Percentiles rank a stretch among this genome's conserved stretches.
Conservation (phyloP, 2,888 invertebrate genomes). For the Calephelis perditalis region DNA sequence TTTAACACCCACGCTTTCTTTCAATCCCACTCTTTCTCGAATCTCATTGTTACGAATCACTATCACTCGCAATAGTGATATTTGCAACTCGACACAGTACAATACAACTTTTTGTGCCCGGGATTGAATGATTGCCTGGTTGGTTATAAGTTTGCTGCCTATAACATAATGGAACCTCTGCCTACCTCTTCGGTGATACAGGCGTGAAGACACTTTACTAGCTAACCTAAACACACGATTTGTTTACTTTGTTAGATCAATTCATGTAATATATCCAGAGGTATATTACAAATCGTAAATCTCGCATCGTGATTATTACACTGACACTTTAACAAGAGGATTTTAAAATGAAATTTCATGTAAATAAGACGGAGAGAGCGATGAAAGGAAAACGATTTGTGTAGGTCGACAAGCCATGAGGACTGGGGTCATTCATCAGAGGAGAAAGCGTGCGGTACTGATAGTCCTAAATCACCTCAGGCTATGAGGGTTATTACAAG, state of each 20-base stretch:
- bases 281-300: constrained; percentile 34
- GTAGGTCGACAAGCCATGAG: constrained; percentile 44
- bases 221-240: constrained; percentile 1
- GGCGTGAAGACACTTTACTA: no score
- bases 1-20: no score
- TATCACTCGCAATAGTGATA: no score
- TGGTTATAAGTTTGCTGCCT: no score
- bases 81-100: no score
- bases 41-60: no score
- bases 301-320: constrained; percentile 36
- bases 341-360: constrained; percentile 50
- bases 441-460: constrained; percentile 59
- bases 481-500: constrained; percentile 42
- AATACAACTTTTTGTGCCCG: no score
- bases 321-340: constrained; percentile 54
- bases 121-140: no score
- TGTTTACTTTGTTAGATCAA: no score
- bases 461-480: constrained; percentile 61
- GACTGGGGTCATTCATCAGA: constrained; percentile 57
- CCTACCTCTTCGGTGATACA: no score
- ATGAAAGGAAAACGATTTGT: constrained; percentile 65
- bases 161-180: no score
- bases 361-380: constrained; percentile 55
- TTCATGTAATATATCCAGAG: not conserved
- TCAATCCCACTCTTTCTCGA: no score